phyloP scores from a whole-genome alignment of 92 coral and sea anemone genomes.

The Parazoanthus swiftii region DNA sequence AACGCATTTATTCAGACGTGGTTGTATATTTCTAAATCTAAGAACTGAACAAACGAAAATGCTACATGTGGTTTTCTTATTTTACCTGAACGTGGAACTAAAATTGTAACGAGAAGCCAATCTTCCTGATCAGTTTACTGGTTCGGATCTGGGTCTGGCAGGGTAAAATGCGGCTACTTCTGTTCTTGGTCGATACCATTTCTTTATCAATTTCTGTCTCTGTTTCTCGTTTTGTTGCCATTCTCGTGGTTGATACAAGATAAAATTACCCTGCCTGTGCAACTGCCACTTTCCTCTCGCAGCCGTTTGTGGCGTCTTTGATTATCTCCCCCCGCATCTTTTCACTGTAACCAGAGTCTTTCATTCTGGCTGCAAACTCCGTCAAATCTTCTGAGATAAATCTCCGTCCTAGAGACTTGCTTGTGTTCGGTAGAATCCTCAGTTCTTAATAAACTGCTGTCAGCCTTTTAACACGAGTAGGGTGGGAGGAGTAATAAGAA shows the following conservation, averaged over 20 bases:
- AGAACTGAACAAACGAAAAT: too few species aligned
- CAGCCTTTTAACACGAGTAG: conserved; percentile 23
- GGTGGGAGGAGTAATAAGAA: not conserved
- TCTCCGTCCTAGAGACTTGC: conserved; percentile 1
- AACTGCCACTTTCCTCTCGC: not conserved
- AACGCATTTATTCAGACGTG: too few species aligned
- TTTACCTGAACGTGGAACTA: too few species aligned
- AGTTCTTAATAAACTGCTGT: not conserved
- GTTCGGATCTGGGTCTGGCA: not conserved
- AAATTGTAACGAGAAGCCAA: not conserved
- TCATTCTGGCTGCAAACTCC: not conserved
- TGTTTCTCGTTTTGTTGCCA: not conserved
- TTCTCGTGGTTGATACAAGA: not conserved
- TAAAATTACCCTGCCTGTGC: not conserved
- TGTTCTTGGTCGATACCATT: conserved; percentile 4
- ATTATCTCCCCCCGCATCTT: not conserved
- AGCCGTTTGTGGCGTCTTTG: not conserved
- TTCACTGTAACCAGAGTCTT: conserved; percentile 1
- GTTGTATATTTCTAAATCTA: too few species aligned
- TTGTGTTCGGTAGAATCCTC: conserved; percentile 11
- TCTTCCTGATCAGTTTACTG: not conserved
- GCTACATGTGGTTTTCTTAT: too few species aligned
- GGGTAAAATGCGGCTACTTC: not conserved
- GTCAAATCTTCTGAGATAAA: not conserved
- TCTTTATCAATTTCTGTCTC: not conserved